Conservation (phyloP, 2,888 invertebrate genomes). For the Notocelia uddmanniana region DNA sequence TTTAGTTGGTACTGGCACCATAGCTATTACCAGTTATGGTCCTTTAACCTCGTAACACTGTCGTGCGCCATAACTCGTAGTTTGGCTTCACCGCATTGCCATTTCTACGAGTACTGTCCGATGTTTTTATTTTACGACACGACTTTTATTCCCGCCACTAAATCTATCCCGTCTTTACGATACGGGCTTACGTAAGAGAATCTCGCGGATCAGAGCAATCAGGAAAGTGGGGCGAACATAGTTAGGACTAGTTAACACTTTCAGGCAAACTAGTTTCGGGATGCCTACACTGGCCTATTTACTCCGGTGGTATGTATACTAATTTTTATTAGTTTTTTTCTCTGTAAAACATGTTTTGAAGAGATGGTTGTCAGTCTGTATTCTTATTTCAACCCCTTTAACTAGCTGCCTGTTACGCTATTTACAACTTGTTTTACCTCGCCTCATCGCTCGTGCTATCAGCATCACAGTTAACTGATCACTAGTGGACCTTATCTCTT, state of each 20-base stretch:
- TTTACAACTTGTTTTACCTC: too few relatives aligned
- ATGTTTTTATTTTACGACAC: slow-evolving; percentile 29
- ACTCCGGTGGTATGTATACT: too few relatives aligned
- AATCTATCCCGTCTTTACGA: slow-evolving; percentile 29
- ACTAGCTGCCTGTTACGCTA: too few relatives aligned
- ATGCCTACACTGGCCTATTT: slow-evolving; percentile 7
- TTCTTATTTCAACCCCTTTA: too few relatives aligned
- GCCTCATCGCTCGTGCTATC: too few relatives aligned
- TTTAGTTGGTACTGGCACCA: background rate
- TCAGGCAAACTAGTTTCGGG: slow-evolving; percentile 19
- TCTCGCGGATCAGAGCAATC: slow-evolving; percentile 21
- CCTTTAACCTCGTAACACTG: slow-evolving; percentile 2
- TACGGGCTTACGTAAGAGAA: slow-evolving; percentile 30
- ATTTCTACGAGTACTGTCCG: slow-evolving; percentile 20
- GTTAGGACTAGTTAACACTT: slow-evolving; percentile 26
- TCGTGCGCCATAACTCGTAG: slow-evolving; percentile 8
- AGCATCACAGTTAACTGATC: too few relatives aligned
- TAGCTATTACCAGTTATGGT: background rate
- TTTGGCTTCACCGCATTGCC: slow-evolving; percentile 21
- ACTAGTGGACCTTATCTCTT: too few relatives aligned
- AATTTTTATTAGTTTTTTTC: too few relatives aligned
- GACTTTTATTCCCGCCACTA: slow-evolving; percentile 29
- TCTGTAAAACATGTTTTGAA: too few relatives aligned
- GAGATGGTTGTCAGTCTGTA: too few relatives aligned
- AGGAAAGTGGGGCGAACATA: slow-evolving; percentile 25